These are phyloP conservation scores for Notodonta dromedarius DNA, from an alignment of 2,888 invertebrate species.

Conservation along the genomic window DNA sequence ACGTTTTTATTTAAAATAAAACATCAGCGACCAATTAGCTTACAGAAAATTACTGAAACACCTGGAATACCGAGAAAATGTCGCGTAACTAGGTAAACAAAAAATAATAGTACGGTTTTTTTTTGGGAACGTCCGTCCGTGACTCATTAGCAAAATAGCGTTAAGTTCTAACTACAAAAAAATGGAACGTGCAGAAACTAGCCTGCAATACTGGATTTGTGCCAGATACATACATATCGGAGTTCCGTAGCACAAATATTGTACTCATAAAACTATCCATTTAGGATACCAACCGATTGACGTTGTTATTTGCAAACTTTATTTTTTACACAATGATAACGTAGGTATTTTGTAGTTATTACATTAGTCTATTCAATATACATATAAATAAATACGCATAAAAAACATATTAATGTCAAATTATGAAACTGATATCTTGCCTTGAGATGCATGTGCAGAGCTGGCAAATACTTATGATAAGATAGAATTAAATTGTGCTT, in stretches of 20 bases:
- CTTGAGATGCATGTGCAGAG: background rate
- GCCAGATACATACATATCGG: slow-evolving; percentile 39
- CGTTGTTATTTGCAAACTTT: background rate
- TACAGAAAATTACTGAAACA: background rate
- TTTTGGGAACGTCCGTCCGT: slow-evolving; percentile 16
- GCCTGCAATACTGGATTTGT: slow-evolving; percentile 47
- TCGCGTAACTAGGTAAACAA: background rate
- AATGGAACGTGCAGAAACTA: slow-evolving; percentile 43
- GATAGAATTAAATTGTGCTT: slow-evolving; percentile 1
- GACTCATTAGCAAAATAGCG: slow-evolving; percentile 35
- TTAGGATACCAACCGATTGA: background rate
- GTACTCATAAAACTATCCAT: background rate
- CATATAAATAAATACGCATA: no score
- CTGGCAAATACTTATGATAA: slow-evolving; percentile 2
- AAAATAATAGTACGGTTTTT: slow-evolving; percentile 7
- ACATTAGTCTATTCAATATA: background rate
- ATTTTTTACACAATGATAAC: no score
- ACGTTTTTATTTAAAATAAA: background rate
- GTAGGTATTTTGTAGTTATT: no score
- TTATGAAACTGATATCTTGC: background rate
- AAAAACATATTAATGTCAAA: background rate
- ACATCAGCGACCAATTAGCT: background rate
- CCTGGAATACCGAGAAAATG: background rate
- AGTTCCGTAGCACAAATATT: background rate
- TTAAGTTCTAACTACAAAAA: slow-evolving; percentile 41